Evolutionary conservation across 2,888 invertebrate species (phyloP), one percentile per base, ranked within the genome.

Genomic region (Philonicus albiceps): DNA sequence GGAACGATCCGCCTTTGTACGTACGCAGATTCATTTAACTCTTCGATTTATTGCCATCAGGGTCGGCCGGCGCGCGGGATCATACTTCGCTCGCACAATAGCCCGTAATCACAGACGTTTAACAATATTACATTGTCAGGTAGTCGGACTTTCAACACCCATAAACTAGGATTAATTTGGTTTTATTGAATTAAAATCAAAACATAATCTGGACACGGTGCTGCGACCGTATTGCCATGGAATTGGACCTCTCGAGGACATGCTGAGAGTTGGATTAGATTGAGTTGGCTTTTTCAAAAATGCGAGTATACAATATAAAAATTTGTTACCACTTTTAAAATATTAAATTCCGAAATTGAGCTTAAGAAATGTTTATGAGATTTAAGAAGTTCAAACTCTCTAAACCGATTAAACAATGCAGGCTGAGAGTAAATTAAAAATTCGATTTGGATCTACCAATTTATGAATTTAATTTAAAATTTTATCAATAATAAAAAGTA

Each of bases 111-210:
- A 89, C 88, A 88, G 89, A 88, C 89, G 88, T 88, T 89, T 89
- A 89, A 89, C 87, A 88, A 87, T 88, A 88, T 89, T 88, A 80
- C 88, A 89, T 89, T 89, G 89, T 89, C 89, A 89, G 81, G 88
- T 89, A 89, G 88, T 89, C 89, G 88, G 89, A 90, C 89, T 90
- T 90, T 90, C 90, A 90, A 90, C 90, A 91, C 90, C 90, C 92
- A 92, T 92, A 92, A 92, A 92, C 90, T 90, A 92, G 92, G 92
- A 92, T 92, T 92, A 92, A 92, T 91, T 92, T 92, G 91, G 91
- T 90, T 90, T 91, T 92, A 92, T 92, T 90, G 91, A 91, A 91
- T 90, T 90, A 91, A 91, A 91, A 90, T 91, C 91, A 91, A 91
- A 91, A 91, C 90, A 91, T 90, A 88, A 78, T 76, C 80, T 64